Evolutionary conservation across 2,888 invertebrate species (phyloP), one percentile per base, ranked within the genome.

Genomic region (Brachypterus glaber): DNA sequence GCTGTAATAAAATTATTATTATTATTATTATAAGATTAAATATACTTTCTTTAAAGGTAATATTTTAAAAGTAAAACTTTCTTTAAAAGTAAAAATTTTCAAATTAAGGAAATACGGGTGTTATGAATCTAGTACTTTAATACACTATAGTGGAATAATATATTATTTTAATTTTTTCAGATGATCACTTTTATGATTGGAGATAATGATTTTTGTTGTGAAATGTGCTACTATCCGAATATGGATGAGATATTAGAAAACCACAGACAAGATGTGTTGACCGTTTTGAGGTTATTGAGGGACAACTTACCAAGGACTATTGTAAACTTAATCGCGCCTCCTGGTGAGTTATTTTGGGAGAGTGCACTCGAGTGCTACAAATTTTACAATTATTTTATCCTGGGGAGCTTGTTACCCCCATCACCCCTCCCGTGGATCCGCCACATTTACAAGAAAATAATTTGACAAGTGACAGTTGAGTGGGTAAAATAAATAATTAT

Each of bases 281-380:
- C 62, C 35, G 59, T 68, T 1, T 59, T 79, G 8, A 63, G 72
- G 21, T 67, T 62, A 25, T 53, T 79, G 2, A 64, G 70, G 35
- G 69, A 74, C 36, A 69, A 76, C 58, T 60, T 79, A 42, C 78
- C 79, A 2, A 66, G 76, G 30, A 71, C 77, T 1, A 63, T 79
- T 32, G 67, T 79, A 1, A 72, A 72, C 46, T 45, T 79, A 9
- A 60, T 75, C 13, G 59, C 71, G 12, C 57, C 72, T 1, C 72
- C 75, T 4, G 62, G 73, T 67, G 57, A 61, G 61, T 50, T 27
- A 14, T 27, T 40, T 33, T n/a, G n/a, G n/a, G n/a, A n/a, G n/a
- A n/a, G n/a, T n/a, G n/a, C n/a, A n/a, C n/a, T n/a, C n/a, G n/a
- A n/a, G n/a, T n/a, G n/a, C n/a, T n/a, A n/a, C n/a, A n/a, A n/a